Evolutionary conservation across 2,797 vertebrate species (phyloP).

Genomic region (Selene dorsalis): DNA sequence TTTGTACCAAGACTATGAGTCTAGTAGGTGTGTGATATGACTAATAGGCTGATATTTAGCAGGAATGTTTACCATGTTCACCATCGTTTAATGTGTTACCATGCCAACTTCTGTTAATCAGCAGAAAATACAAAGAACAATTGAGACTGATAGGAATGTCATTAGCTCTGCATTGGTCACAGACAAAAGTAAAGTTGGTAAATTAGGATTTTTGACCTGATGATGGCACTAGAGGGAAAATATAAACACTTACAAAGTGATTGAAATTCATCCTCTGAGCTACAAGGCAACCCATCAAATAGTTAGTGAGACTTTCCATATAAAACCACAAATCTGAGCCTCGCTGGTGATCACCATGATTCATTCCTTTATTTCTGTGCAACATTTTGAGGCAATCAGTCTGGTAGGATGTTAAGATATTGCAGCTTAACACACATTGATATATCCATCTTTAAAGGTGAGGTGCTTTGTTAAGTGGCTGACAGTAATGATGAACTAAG

Average conservation of each 20-base stretch:
- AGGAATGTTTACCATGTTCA: not conserved
- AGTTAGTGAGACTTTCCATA: not conserved
- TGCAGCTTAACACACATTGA: not conserved
- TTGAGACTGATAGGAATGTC: not conserved
- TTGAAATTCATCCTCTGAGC: no score
- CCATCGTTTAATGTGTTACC: not conserved
- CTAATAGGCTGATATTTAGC: not conserved
- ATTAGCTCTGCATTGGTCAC: not conserved
- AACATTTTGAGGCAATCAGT: not conserved
- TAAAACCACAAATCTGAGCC: not conserved
- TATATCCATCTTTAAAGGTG: not conserved
- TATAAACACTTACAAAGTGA: no score
- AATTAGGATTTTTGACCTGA: no score
- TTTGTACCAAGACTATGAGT: no score
- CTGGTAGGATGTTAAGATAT: not conserved
- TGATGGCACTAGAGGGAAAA: no score
- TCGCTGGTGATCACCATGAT: not conserved
- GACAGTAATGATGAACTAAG: not conserved
- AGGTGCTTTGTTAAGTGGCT: not conserved
- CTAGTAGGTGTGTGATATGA: not conserved
- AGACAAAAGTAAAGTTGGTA: no score
- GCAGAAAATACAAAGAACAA: not conserved
- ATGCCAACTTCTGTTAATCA: no score
- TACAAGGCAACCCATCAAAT: not conserved
- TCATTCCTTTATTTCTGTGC: not conserved